phyloP scores from a whole-genome alignment of 1,140 invertebrate genomes.

The Neodiprion fabricii region DNA sequence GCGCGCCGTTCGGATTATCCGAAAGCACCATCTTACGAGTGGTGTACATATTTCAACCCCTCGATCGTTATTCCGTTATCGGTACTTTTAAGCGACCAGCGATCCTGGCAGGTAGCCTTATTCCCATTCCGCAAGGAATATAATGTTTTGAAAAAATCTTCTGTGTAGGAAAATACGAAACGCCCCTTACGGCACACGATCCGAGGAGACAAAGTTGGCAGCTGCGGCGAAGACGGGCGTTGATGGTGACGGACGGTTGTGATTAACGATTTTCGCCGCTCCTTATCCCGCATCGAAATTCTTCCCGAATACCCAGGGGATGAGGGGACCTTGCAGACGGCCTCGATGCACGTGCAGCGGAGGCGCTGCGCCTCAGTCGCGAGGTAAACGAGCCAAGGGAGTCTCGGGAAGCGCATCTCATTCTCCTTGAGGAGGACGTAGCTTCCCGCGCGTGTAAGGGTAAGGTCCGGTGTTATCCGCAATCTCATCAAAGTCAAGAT shows the following conservation, averaged over 20 bases:
- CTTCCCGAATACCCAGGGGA: neutral
- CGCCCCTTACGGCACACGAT: neutral
- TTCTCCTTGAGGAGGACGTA: too few relatives aligned
- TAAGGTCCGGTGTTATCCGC: neutral
- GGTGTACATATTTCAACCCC: too few relatives aligned
- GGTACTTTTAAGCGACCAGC: too few relatives aligned
- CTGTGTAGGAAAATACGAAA: neutral
- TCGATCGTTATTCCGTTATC: too few relatives aligned
- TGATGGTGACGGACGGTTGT: conserved; percentile 9
- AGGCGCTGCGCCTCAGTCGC: neutral
- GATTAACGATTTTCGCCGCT: conserved; percentile 13
- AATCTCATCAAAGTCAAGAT: neutral
- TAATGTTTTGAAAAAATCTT: too few relatives aligned
- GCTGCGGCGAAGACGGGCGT: neutral
- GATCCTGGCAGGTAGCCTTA: too few relatives aligned
- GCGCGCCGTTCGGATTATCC: too few relatives aligned
- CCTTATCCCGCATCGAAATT: neutral
- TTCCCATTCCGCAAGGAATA: too few relatives aligned
- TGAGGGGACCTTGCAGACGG: neutral
- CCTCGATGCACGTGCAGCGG: neutral
- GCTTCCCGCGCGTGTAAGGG: too few relatives aligned
- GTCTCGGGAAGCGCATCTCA: neutral
- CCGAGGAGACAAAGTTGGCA: neutral
- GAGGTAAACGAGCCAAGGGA: neutral
- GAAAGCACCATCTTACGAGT: too few relatives aligned